These are phyloP conservation scores for Apamea crenata DNA, from an alignment of 2,888 invertebrate species.

Conservation along the genomic window DNA sequence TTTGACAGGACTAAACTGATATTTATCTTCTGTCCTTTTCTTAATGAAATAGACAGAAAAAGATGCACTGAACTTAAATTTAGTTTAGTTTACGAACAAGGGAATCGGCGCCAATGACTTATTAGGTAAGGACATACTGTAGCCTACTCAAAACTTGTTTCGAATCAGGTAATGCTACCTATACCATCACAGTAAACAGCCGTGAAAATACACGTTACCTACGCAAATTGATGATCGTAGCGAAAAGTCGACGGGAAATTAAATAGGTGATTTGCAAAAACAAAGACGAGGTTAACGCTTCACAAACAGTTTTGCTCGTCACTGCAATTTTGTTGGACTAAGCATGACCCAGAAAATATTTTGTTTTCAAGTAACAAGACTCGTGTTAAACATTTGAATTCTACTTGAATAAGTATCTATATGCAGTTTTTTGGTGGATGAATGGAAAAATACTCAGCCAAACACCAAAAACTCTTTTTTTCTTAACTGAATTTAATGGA, in stretches of 20 bases:
- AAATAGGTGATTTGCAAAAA: conserved; percentile 57
- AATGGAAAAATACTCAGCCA: neutral
- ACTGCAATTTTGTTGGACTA: conserved; percentile 31
- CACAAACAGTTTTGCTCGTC: conserved; percentile 36
- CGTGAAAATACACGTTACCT: conserved; percentile 31
- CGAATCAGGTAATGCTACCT: conserved; percentile 1
- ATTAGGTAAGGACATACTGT: neutral
- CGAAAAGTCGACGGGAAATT: conserved; percentile 60
- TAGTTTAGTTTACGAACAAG: too few relatives aligned
- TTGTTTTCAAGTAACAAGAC: conserved; percentile 14
- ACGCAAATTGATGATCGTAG: conserved; percentile 29
- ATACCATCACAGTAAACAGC: neutral
- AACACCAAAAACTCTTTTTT: neutral
- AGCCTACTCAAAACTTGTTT: neutral
- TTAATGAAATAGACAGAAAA: too few relatives aligned
- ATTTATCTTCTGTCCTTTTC: too few relatives aligned
- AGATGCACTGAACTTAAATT: too few relatives aligned
- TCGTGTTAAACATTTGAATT: neutral
- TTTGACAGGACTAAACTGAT: too few relatives aligned
- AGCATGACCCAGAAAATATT: conserved; percentile 46
- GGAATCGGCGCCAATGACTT: too few relatives aligned
- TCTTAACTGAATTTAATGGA: too few relatives aligned
- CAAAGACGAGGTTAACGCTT: conserved; percentile 18
- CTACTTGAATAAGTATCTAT: neutral
- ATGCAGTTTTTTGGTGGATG: neutral